Percentiles rank a stretch among this genome's conserved stretches.
Conservation (phyloP, 2,888 invertebrate species). For the Aphidoletes aphidimyza region DNA sequence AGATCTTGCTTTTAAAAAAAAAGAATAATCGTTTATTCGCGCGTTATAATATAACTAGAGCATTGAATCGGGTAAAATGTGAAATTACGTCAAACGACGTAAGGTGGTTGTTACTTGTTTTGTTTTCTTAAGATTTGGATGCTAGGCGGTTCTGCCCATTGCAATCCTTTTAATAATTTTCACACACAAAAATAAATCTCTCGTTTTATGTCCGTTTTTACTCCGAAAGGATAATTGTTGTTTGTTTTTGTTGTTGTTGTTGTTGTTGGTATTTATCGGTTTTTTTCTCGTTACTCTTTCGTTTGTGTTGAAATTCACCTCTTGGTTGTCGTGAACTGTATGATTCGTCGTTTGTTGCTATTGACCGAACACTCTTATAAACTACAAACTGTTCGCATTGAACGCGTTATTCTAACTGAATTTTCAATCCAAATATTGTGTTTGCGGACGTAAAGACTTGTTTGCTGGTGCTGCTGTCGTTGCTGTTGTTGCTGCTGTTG, state of each 20-base stretch:
- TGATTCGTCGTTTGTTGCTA: neutral
- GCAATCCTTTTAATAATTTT: neutral
- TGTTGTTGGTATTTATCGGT: too few relatives aligned
- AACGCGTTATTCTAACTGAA: slow-evolving; percentile 52
- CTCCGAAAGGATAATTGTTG: neutral
- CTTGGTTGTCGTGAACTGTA: too few relatives aligned
- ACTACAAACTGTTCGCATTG: slow-evolving; percentile 52
- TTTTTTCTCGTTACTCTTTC: too few relatives aligned
- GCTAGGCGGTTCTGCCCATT: slow-evolving; percentile 35
- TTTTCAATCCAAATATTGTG: slow-evolving; percentile 31
- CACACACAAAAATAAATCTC: neutral
- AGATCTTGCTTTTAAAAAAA: too few relatives aligned
- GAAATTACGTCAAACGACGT: neutral
- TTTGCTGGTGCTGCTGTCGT: neutral
- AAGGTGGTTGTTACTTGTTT: neutral
- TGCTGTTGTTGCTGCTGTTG: too few relatives aligned
- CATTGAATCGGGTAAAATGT: neutral
- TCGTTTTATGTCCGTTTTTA: too few relatives aligned
- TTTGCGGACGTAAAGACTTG: slow-evolving; percentile 37
- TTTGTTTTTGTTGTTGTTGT: neutral
- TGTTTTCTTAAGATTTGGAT: neutral
- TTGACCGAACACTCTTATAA: neutral
- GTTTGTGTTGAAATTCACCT: too few relatives aligned
- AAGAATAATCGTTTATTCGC: neutral
- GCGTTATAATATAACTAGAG: neutral